Conservation (phyloP, 1,140 invertebrate species). For the Hylaeus anthracinus region DNA sequence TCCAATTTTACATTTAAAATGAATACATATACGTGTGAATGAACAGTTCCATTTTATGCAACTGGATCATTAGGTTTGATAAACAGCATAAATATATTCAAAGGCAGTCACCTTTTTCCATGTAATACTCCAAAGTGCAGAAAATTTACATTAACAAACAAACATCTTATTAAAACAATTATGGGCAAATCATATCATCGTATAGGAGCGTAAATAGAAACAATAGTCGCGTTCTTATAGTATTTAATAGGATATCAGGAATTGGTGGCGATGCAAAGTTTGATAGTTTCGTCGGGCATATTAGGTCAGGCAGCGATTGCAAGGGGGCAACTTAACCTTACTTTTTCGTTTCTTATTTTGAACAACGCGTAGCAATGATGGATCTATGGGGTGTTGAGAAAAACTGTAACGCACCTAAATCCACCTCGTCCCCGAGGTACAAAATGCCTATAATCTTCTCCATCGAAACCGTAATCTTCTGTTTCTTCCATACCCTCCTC, state of each 20-base stretch:
- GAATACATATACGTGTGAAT: background rate
- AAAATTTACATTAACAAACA: slow-evolving; percentile 3
- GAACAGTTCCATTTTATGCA: background rate
- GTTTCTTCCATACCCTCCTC: slow-evolving; percentile 74
- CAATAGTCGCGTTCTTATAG: slow-evolving; percentile 38
- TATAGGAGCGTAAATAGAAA: slow-evolving; percentile 44
- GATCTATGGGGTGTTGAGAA: slow-evolving; percentile 18
- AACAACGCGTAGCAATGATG: slow-evolving; percentile 15
- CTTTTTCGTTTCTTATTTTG: slow-evolving; percentile 12
- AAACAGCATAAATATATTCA: background rate
- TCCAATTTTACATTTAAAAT: background rate
- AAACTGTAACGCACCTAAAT: slow-evolving; percentile 72
- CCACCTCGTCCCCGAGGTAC: slow-evolving; percentile 76
- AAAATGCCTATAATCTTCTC: slow-evolving; percentile 78
- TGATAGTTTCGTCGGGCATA: slow-evolving; percentile 21
- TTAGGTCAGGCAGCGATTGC: slow-evolving; percentile 1
- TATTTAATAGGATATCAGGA: slow-evolving; percentile 25
- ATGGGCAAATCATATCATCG: slow-evolving; percentile 41
- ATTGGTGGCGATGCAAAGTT: slow-evolving; percentile 13
- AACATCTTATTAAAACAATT: background rate
- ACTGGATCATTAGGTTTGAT: background rate
- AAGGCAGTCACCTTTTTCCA: slow-evolving; percentile 3
- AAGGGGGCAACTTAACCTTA: slow-evolving; percentile 43
- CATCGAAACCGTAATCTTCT: slow-evolving; percentile 76
- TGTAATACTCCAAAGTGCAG: background rate